phyloP scores from a whole-genome alignment of 2,113 vertebrate genomes.

The human region GRCh38 chr1:231590501-231591000 shows the following conservation, averaged over 20 bases:
- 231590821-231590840: not conserved
- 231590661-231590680: not conserved
- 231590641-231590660: not conserved
- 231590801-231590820: not conserved
- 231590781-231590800: not conserved
- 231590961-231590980: not conserved
- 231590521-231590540: not conserved
- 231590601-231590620: not conserved
- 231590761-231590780: slow-evolving; percentile 43
- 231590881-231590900: not conserved
- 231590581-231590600: not conserved
- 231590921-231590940: not conserved
- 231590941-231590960: not conserved
- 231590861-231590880: not conserved
- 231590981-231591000: not conserved
- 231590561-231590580: too few species aligned
- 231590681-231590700: too few species aligned
- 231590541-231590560: not conserved
- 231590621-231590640: not conserved
- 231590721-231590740: not conserved
- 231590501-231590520: not conserved
- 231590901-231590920: not conserved
- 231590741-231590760: not conserved
- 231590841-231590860: not conserved
- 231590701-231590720: not conserved